phyloP scores from a whole-genome alignment of 2,888 invertebrate genomes.

The Balanococcus diminutus region DNA sequence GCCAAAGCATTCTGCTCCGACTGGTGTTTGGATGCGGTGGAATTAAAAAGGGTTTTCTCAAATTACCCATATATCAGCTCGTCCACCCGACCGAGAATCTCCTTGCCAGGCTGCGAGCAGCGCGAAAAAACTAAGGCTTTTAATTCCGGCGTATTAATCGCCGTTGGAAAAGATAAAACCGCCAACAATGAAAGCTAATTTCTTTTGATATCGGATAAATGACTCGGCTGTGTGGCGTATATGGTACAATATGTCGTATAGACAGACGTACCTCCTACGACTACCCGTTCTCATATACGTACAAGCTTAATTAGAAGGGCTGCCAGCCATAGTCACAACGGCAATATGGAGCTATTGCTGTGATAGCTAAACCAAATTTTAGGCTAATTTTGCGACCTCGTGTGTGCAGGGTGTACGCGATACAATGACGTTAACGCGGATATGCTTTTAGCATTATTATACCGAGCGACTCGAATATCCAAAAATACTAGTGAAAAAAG shows the following conservation, averaged over 20 bases:
- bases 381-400: not conserved
- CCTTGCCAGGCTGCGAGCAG: not conserved
- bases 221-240: no score
- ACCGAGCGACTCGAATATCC: no score
- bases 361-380: not conserved
- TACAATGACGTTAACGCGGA: not conserved
- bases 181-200: slow-evolving; percentile 20
- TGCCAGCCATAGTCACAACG: no score
- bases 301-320: not conserved
- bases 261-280: not conserved
- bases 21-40: not conserved
- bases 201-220: slow-evolving; percentile 25
- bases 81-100: not conserved
- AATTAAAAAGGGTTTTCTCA: slow-evolving; percentile 16
- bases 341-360: not conserved
- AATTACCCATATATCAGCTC: slow-evolving; percentile 13
- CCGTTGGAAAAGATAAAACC: not conserved
- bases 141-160: not conserved
- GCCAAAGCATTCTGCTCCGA: not conserved
- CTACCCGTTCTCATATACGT: no score
- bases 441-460: not conserved
- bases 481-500: no score
- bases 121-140: not conserved
- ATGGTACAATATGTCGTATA: not conserved
- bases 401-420: not conserved